Percentiles rank a stretch among this genome's conserved stretches.
These are phyloP conservation scores for Phanerotoma sp. DNA, from an alignment of 2,888 invertebrate genomes.

Conservation along the genomic window DNA sequence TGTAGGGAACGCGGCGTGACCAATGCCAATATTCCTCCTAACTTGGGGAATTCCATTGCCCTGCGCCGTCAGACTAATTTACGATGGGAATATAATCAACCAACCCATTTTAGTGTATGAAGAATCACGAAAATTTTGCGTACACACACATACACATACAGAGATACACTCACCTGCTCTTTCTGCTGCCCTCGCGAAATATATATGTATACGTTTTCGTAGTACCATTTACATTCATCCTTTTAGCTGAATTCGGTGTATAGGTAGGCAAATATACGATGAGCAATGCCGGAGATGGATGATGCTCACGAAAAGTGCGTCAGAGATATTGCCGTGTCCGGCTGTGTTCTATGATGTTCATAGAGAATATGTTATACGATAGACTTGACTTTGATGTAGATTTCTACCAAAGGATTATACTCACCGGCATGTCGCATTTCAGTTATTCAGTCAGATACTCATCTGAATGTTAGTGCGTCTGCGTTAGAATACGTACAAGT, in stretches of 20 bases:
- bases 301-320: slow-evolving; percentile 1
- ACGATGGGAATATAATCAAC: slow-evolving; percentile 24
- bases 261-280: neutral
- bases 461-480: slow-evolving; percentile 3
- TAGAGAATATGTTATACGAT: slow-evolving; percentile 50
- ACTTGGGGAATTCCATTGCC: slow-evolving; percentile 16
- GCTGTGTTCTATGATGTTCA: slow-evolving; percentile 43
- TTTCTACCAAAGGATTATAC: slow-evolving; percentile 45
- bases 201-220: neutral
- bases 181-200: slow-evolving; percentile 1
- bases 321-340: slow-evolving; percentile 18
- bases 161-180: slow-evolving; percentile 4
- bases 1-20: neutral
- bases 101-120: slow-evolving; percentile 20
- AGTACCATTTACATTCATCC: neutral
- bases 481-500: slow-evolving; percentile 15
- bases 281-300: neutral
- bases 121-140: slow-evolving; percentile 20
- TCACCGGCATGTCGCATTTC: slow-evolving; percentile 20
- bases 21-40: slow-evolving; percentile 10
- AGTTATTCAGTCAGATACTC: slow-evolving; percentile 7
- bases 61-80: slow-evolving; percentile 16
- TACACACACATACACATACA: slow-evolving; percentile 6
- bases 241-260: slow-evolving; percentile 1
- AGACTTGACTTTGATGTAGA: slow-evolving; percentile 51